Evolutionary conservation across 2,888 invertebrate genomes (phyloP), one percentile per base, ranked within the genome.

Genomic region (Cerastis rubricosa): DNA sequence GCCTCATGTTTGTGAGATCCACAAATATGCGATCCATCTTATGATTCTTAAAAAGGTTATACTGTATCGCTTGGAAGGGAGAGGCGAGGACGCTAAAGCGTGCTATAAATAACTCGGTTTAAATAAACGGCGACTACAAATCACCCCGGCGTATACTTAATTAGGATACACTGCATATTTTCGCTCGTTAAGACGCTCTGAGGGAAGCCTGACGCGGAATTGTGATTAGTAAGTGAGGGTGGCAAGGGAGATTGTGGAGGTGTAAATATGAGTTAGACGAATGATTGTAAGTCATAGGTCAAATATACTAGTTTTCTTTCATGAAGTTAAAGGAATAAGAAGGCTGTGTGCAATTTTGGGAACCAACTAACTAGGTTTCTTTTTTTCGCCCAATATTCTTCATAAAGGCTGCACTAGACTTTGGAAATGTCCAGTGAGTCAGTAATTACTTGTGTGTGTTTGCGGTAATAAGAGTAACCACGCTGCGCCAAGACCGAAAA

Each of bases 101-200:
- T 54, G 87, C 89, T 90, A 92, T 91, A 92, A 92, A 92, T 91
- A 93, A 85, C 90, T 83, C 84, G 78, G 86, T 88, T 89, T 84
- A 87, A 89, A 89, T 89, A 88, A 89, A 89, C 84, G 85, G 85
- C 76, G 86, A 81, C 88, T 83, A 90, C 90, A 90, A 91, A 91
- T 91, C 89, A 91, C 87, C 83, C 81, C 84, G 80, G 78, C 76
- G 88, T 88, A 85, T 87, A 85, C 89, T 89, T 90, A 88, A 91
- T 92, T 91, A 90, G 89, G 87, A 89, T 85, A 88, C 85, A 87
- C 79, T 87, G 85, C 86, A 86, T 88, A 88, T 88, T 85, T 85
- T 86, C 78, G 79, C 83, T 85, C 80, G 80, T 82, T 87, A 83
- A 85, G 83, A 72, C 78, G 76, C 80, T 76, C 68, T 69, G 69